Percentiles rank a stretch among this genome's conserved stretches.
Conservation (phyloP, 2,888 invertebrate genomes). For the Nudaria mundana region DNA sequence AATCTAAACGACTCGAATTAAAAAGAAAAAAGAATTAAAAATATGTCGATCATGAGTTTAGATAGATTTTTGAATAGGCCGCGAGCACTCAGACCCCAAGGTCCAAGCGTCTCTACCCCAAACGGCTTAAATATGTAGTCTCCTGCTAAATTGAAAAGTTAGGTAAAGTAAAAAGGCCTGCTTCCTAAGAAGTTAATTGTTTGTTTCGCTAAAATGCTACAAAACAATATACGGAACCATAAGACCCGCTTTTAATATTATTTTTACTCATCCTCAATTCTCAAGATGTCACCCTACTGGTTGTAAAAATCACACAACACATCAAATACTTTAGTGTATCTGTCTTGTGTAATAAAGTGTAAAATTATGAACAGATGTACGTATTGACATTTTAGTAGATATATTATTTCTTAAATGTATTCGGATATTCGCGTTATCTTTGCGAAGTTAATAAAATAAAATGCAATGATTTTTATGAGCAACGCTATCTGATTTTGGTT, state of each 20-base stretch:
- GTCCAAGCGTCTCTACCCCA: too few species aligned
- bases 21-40: background rate
- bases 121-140: too few species aligned
- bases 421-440: slow-evolving; percentile 1
- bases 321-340: slow-evolving; percentile 3
- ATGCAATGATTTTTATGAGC: slow-evolving; percentile 7
- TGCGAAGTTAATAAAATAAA: background rate
- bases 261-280: background rate
- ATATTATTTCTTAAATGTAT: slow-evolving; percentile 3
- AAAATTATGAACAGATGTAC: slow-evolving; percentile 6
- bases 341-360: slow-evolving; percentile 3
- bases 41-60: too few species aligned
- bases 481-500: slow-evolving; percentile 7
- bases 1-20: too few species aligned
- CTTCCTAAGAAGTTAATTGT: too few species aligned
- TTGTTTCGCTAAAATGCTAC: too few species aligned
- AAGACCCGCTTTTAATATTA: background rate
- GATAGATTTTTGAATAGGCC: too few species aligned
- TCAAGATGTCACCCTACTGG: slow-evolving; percentile 4
- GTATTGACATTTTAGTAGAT: slow-evolving; percentile 3
- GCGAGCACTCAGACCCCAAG: too few species aligned
- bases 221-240: slow-evolving; percentile 11
- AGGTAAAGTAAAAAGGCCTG: too few species aligned
- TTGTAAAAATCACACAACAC: slow-evolving; percentile 1
- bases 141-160: too few species aligned